Evolutionary conservation across 2,888 invertebrate genomes (phyloP), one percentile per base, ranked within the genome.

Genomic region (Parnassius mnemosyne): DNA sequence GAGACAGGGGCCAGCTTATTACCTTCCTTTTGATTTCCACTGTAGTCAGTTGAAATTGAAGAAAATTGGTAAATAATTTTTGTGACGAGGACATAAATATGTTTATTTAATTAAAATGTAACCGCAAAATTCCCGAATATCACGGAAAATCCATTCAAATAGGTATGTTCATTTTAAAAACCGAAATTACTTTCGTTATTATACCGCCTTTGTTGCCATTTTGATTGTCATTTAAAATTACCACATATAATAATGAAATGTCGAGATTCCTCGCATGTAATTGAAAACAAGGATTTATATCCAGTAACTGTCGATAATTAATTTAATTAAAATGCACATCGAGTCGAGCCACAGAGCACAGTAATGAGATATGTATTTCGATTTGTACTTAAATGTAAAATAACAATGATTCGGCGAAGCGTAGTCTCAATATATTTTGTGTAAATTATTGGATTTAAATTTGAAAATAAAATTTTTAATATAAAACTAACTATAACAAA

Each of bases 241-340:
- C 20, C 41, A 10, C 16, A 47, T 59, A 53, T 59, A 43, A 53
- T 47, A 9, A 12, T 53, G 42, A 41, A 53, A 41, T 53, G 7
- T 47, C 13, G 44, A 41, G 34, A 53, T 10, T 49, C 12, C 16
- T 42, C 42, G 53, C 11, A 12, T 42, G 11, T 54, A 60, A 60
- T 60, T 60, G 53, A 43, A 59, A 60, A 54, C 49, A 54, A 54
- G 41, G 42, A 60, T 54, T 60, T 54, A 54, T 43, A n/a, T 60
- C 43, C 56, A 44, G 43, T 43, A 49, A 44, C 7, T 13, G 10
- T 16, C 60, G n/a, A 53, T 25, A 25, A 25, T 53, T 49, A 49
- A 60, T 11, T 60, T 49, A 49, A 53, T 53, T 53, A 42, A 60
- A 60, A 60, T 53, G 49, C 34, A 49, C 49, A 16, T 49, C 10